A percentile compares a stretch with the other conserved stretches of the same genome.
Conservation (phyloP, 1,140 invertebrate species). For the Drosophila orosa region DNA sequence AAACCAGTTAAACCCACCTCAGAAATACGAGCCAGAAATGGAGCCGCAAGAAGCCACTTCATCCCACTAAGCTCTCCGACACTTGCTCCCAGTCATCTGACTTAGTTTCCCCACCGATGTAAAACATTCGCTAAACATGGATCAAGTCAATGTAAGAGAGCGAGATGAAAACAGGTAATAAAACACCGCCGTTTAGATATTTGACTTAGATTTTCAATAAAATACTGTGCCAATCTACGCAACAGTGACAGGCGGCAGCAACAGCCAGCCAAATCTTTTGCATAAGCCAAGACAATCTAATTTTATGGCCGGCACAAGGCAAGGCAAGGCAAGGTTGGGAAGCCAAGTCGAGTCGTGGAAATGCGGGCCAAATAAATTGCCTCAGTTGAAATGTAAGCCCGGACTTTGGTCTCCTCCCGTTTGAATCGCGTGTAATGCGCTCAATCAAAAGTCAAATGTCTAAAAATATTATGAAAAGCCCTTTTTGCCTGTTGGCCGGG, state of each 20-base stretch:
- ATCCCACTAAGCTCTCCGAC: slow-evolving; percentile 17
- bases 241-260: slow-evolving; percentile 31
- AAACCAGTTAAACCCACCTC: slow-evolving; percentile 37
- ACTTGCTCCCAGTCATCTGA: slow-evolving; percentile 7
- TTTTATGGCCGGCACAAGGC: slow-evolving; percentile 60
- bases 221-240: slow-evolving; percentile 62
- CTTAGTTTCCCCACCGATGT: slow-evolving; percentile 29
- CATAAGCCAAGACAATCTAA: slow-evolving; percentile 79
- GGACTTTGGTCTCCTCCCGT: slow-evolving; percentile 18
- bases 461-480: slow-evolving; percentile 82
- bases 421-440: slow-evolving; percentile 74
- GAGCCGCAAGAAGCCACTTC: slow-evolving; percentile 27
- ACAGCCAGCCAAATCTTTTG: slow-evolving; percentile 58
- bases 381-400: slow-evolving; percentile 73
- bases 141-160: slow-evolving; percentile 10
- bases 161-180: slow-evolving; percentile 66
- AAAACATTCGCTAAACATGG: slow-evolving; percentile 64
- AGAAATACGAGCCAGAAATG: slow-evolving; percentile 26
- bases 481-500: slow-evolving; percentile 54
- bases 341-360: slow-evolving; percentile 9
- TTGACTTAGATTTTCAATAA: slow-evolving; percentile 79
- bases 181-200: slow-evolving; percentile 78
- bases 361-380: slow-evolving; percentile 73
- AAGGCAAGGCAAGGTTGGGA: slow-evolving; percentile 1
- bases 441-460: slow-evolving; percentile 83